Base-by-base conservation (phyloP, 2,113 vertebrate genomes). In the Tursiops truncatus region DNA sequence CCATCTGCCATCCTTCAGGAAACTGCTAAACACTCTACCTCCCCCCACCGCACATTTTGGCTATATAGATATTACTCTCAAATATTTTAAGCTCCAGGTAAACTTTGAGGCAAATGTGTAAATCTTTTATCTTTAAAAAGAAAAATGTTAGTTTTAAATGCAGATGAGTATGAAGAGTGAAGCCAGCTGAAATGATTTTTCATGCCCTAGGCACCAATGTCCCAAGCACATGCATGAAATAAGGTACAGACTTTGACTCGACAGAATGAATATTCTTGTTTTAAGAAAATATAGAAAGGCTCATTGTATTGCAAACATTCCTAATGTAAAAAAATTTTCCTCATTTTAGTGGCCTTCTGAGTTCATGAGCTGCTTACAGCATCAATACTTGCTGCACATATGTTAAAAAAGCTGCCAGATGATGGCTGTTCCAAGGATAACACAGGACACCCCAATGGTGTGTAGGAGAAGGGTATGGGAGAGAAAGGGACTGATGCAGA, bases 81-180 rank as follows among this genome's bases (percentile, higher is more conserved):
- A 97, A 91, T 94, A 95, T 41, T 94, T 33, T 67, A 80, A 96
- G 50, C 58, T 97, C 90, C 80, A 98, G 97, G 89, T 97, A 81
- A 89, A 86, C 87, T 93, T 88, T 92, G 82, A 89, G n/a, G 88
- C 60, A 81, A 94, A 96, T 85, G 58, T 15, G 17, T 67, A 91
- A 58, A 70, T 89, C 62, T 3, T 97, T 41, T 71, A 63, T 14
- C 3, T 94, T 97, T 76, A 77, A 80, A 84, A 95, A 71, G 81
- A 60, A 38, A 87, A 95, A 65, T 79, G 73, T 76, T 95, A 89
- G 60, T 53, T 94, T 80, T 97, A 97, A 98, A 74, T 5, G 8
- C 67, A 77, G 94, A 97, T 92, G 73, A 31, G 94, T 94, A 62
- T 92, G n/a, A 60, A 93, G 53, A 90, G 18, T 38, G 15, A 97